These are phyloP conservation scores for Orthosia cruda DNA, from an alignment of 2,888 invertebrate species.

Conservation along the genomic window DNA sequence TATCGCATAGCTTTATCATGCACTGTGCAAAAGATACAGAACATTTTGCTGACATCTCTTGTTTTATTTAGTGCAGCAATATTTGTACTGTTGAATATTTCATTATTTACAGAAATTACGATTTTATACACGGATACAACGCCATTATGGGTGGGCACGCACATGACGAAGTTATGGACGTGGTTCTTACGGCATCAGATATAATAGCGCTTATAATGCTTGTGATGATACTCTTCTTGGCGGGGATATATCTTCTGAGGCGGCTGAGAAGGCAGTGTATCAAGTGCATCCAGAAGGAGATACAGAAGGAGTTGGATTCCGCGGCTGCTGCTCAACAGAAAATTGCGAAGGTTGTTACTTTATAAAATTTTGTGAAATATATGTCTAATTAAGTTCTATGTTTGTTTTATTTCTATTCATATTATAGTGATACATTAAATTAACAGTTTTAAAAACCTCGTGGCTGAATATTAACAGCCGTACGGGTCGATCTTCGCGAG, in stretches of 20 bases:
- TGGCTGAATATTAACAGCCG: no score
- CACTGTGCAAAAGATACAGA: slow-evolving; percentile 12
- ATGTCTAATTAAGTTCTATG: no score
- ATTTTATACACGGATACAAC: slow-evolving; percentile 50
- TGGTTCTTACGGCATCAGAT: slow-evolving; percentile 72
- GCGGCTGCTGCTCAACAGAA: slow-evolving; percentile 42
- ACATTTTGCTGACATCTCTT: slow-evolving; percentile 37
- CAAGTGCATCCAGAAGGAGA: slow-evolving; percentile 71
- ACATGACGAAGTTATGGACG: slow-evolving; percentile 78
- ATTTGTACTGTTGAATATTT: slow-evolving; percentile 47
- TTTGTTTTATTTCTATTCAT: no score
- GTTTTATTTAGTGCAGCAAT: slow-evolving; percentile 50
- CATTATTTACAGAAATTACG: slow-evolving; percentile 53
- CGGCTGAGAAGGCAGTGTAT: slow-evolving; percentile 70
- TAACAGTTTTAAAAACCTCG: no score
- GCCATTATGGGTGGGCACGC: slow-evolving; percentile 74
- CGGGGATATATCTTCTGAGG: slow-evolving; percentile 70
- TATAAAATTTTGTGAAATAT: no score
- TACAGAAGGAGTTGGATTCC: slow-evolving; percentile 69
- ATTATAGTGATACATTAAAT: no score
- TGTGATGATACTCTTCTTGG: slow-evolving; percentile 69
- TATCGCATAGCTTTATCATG: slow-evolving; percentile 32
- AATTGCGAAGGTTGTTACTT: slow-evolving; percentile 53
- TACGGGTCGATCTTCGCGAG: no score
- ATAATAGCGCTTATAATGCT: slow-evolving; percentile 70